A percentile compares a stretch with the other conserved stretches of the same genome.
These are phyloP conservation scores for Laupala kohalensis DNA, from an alignment of 1,140 invertebrate species.

Conservation along the genomic window DNA sequence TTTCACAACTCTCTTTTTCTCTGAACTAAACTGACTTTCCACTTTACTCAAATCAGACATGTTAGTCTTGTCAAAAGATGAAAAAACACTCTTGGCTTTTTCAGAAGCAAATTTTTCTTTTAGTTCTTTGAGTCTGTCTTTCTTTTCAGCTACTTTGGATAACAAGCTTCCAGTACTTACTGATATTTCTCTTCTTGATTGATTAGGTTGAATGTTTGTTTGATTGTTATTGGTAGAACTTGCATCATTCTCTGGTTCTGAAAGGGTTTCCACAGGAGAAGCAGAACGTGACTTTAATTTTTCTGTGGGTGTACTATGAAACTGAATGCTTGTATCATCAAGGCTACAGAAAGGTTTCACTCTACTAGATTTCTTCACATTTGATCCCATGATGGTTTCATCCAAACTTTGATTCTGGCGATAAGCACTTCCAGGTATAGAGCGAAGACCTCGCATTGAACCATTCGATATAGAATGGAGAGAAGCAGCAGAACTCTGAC, in stretches of 20 bases:
- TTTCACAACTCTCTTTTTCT: slow-evolving; percentile 46
- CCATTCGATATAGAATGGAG: slow-evolving; percentile 28
- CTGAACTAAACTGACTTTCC: slow-evolving; percentile 21
- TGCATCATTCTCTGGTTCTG: slow-evolving; percentile 24
- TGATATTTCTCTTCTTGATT: slow-evolving; percentile 12
- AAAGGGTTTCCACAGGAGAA: slow-evolving; percentile 26
- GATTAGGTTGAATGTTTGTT: slow-evolving; percentile 17
- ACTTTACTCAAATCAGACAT: slow-evolving; percentile 23
- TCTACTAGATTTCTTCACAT: slow-evolving; percentile 4
- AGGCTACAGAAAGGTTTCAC: slow-evolving; percentile 23
- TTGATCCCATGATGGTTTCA: slow-evolving; percentile 36
- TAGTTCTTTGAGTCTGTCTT: slow-evolving; percentile 30
- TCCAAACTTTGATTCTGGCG: slow-evolving; percentile 53
- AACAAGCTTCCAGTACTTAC: background rate
- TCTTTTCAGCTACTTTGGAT: slow-evolving; percentile 19
- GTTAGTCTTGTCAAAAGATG: slow-evolving; percentile 37
- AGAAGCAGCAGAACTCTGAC: slow-evolving; percentile 69
- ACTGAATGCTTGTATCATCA: slow-evolving; percentile 21
- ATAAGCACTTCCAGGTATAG: slow-evolving; percentile 18
- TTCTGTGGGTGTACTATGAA: slow-evolving; percentile 20
- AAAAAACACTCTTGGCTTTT: slow-evolving; percentile 31
- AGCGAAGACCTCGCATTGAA: background rate
- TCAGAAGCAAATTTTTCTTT: slow-evolving; percentile 33
- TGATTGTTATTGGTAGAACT: slow-evolving; percentile 23
- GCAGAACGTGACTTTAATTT: slow-evolving; percentile 17